Evolutionary conservation across 1,140 invertebrate genomes (phyloP).

Genomic region (Sitophilus oryzae): DNA sequence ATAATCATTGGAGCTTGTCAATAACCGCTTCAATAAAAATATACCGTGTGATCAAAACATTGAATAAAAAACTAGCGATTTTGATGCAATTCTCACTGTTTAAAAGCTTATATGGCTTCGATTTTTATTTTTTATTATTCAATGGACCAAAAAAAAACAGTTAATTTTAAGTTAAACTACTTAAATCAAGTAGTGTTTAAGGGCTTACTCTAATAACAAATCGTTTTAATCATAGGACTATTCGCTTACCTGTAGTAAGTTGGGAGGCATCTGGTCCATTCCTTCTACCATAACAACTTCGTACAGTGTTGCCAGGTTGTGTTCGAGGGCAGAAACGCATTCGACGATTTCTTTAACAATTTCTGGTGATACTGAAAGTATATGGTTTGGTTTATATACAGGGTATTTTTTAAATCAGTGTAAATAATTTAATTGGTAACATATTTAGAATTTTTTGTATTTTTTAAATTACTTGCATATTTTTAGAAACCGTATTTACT

Average conservation of each 20-base stretch:
- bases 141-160: too few relatives aligned
- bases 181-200: too few relatives aligned
- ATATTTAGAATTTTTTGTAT: background rate
- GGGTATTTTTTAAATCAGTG: too few relatives aligned
- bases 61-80: background rate
- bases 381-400: background rate
- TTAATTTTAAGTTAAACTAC: too few relatives aligned
- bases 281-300: slow-evolving; percentile 31
- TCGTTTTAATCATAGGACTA: too few relatives aligned
- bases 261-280: slow-evolving; percentile 28
- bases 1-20: too few relatives aligned
- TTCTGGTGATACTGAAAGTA: slow-evolving; percentile 17
- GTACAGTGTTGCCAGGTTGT: slow-evolving; percentile 31
- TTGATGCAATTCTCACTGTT: too few relatives aligned
- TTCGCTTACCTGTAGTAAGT: slow-evolving; percentile 24
- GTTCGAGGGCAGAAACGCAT: slow-evolving; percentile 35
- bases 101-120: too few relatives aligned
- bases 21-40: too few relatives aligned
- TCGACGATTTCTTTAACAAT: slow-evolving; percentile 19
- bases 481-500: slow-evolving; percentile 22
- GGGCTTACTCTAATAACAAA: too few relatives aligned
- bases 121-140: too few relatives aligned
- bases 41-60: background rate
- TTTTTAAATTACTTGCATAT: slow-evolving; percentile 7
- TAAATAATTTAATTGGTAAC: background rate